A percentile compares a stretch with the other conserved stretches of the same genome.
phyloP scores from a whole-genome alignment of 2,888 invertebrate genomes.

The Sminthurides aquaticus region DNA sequence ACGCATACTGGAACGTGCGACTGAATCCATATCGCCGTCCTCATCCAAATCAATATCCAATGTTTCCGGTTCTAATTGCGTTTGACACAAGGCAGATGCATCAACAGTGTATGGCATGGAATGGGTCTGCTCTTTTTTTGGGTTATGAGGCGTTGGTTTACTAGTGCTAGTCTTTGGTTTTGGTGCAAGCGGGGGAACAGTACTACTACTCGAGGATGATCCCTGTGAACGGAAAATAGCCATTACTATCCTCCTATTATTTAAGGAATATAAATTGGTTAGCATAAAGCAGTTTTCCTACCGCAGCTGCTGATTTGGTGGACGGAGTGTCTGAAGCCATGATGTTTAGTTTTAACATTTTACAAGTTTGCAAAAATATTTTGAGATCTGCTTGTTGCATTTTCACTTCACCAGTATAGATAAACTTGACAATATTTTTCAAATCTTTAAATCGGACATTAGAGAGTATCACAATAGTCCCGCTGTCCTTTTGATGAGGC shows the following conservation, averaged over 20 bases:
- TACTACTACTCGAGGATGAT: too few relatives aligned
- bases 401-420: slow-evolving; percentile 39
- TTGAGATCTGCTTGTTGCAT: slow-evolving; percentile 31
- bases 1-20: too few relatives aligned
- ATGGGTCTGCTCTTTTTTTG: neutral
- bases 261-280: too few relatives aligned
- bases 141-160: neutral
- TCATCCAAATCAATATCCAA: neutral
- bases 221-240: too few relatives aligned
- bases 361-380: slow-evolving; percentile 33
- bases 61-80: neutral
- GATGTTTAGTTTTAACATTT: slow-evolving; percentile 19
- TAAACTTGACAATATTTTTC: slow-evolving; percentile 32
- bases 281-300: too few relatives aligned
- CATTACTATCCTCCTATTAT: too few relatives aligned
- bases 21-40: too few relatives aligned
- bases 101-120: neutral
- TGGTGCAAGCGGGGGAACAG: too few relatives aligned
- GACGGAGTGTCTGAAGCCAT: slow-evolving; percentile 23
- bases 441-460: slow-evolving; percentile 37
- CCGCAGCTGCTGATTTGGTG: slow-evolving; percentile 27
- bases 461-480: slow-evolving; percentile 32
- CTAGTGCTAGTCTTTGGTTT: too few relatives aligned
- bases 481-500: neutral
- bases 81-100: neutral